These are phyloP conservation scores for Gonatopus flavifemur DNA, from an alignment of 1,140 invertebrate species.

Conservation along the genomic window DNA sequence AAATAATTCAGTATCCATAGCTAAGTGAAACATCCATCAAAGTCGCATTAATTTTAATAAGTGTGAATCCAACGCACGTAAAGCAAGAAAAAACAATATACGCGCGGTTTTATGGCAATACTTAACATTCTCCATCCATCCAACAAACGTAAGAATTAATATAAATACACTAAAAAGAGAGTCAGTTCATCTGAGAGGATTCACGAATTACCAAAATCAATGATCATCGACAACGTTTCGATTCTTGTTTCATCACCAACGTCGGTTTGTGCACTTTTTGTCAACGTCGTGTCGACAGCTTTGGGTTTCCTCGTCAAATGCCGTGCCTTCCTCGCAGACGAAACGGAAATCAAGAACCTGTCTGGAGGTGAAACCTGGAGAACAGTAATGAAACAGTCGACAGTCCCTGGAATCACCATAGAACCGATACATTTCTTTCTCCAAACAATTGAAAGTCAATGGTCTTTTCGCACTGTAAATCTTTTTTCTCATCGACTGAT, in stretches of 20 bases:
- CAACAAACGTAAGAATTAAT: slow-evolving; percentile 17
- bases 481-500: background rate
- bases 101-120: slow-evolving; percentile 41
- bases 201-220: slow-evolving; percentile 55
- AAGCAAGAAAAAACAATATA: slow-evolving; percentile 13
- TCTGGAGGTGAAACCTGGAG: slow-evolving; percentile 59
- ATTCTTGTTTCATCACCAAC: slow-evolving; percentile 27
- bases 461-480: background rate
- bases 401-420: slow-evolving; percentile 63
- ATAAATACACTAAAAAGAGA: slow-evolving; percentile 32
- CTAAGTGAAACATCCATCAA: background rate
- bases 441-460: slow-evolving; percentile 59
- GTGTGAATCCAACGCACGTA: slow-evolving; percentile 44
- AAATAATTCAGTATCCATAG: background rate
- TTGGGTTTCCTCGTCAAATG: slow-evolving; percentile 60
- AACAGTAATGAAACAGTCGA: slow-evolving; percentile 65
- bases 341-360: slow-evolving; percentile 65
- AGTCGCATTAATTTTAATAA: slow-evolving; percentile 48
- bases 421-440: slow-evolving; percentile 61
- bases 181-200: slow-evolving; percentile 42
- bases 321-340: slow-evolving; percentile 62
- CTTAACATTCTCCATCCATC: slow-evolving; percentile 20
- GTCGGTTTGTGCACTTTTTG: slow-evolving; percentile 39
- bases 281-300: slow-evolving; percentile 53
- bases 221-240: background rate